Percentiles rank a stretch among this genome's conserved stretches.
phyloP scores from a whole-genome alignment of 1,140 invertebrate genomes.

The Halesus radiatus region DNA sequence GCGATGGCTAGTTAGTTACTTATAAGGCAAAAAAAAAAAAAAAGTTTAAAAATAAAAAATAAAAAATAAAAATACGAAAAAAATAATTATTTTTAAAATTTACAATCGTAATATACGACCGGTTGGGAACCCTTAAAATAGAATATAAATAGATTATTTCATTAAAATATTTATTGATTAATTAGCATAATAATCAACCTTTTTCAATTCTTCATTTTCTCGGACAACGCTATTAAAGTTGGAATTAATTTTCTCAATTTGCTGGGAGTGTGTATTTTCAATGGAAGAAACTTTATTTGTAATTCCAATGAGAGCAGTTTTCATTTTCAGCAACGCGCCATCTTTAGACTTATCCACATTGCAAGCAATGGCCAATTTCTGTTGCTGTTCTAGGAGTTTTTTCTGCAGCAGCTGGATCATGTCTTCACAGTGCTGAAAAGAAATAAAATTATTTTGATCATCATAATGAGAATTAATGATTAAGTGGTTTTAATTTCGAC shows the following conservation, averaged over 20 bases:
- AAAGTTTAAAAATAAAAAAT: too few species aligned
- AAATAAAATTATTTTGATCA: background rate
- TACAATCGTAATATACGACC: too few species aligned
- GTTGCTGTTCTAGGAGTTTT: slow-evolving; percentile 80
- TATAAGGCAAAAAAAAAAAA: too few species aligned
- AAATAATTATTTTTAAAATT: too few species aligned
- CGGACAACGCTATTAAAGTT: slow-evolving; percentile 33
- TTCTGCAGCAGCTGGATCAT: slow-evolving; percentile 81
- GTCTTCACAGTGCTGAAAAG: slow-evolving; percentile 80
- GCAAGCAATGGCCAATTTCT: slow-evolving; percentile 82
- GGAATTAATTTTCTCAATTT: slow-evolving; percentile 27
- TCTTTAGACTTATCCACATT: slow-evolving; percentile 83
- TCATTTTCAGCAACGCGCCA: slow-evolving; percentile 75
- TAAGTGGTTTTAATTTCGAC: too few species aligned
- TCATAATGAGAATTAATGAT: too few species aligned
- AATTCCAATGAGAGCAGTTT: slow-evolving; percentile 67
- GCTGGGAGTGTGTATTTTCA: slow-evolving; percentile 32
- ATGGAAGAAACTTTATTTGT: slow-evolving; percentile 49
- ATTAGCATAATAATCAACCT: slow-evolving; percentile 42
- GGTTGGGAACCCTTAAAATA: too few species aligned
- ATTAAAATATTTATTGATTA: too few species aligned
- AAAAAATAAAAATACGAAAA: too few species aligned
- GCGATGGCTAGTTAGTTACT: too few species aligned
- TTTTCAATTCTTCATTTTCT: slow-evolving; percentile 51
- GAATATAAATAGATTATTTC: too few species aligned